Conservation (phyloP, 2,888 invertebrate genomes). For the Sycophila texana region DNA sequence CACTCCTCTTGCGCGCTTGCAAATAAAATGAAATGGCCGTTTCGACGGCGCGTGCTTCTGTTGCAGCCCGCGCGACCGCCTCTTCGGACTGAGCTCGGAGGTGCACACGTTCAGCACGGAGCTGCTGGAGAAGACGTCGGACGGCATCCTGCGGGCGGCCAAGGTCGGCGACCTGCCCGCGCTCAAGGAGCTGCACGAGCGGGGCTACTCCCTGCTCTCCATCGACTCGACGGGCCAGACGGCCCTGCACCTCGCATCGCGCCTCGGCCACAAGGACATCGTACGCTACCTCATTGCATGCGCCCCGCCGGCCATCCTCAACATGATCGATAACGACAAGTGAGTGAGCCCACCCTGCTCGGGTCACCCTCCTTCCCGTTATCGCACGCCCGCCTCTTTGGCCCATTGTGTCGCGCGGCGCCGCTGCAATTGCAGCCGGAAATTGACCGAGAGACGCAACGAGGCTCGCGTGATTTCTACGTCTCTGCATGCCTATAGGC, state of each 20-base stretch:
- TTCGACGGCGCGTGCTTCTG: background rate
- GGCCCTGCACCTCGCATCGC: constrained; percentile 91
- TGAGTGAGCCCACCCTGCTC: constrained; percentile 74
- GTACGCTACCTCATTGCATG: constrained; percentile 91
- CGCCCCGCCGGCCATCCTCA: constrained; percentile 88
- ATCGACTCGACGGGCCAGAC: constrained; percentile 92
- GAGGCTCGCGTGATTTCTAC: background rate
- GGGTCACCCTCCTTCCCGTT: background rate
- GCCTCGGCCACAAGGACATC: constrained; percentile 92
- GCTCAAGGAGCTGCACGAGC: constrained; percentile 88
- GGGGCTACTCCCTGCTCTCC: constrained; percentile 89
- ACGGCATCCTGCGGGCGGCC: constrained; percentile 88
- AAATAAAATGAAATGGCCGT: background rate
- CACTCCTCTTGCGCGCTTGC: too few species aligned
- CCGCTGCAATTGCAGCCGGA: background rate
- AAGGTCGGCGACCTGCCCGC: constrained; percentile 88
- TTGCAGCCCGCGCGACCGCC: constrained; percentile 71
- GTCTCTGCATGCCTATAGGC: too few species aligned
- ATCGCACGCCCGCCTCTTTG: background rate
- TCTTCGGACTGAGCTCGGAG: constrained; percentile 71
- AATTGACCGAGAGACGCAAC: background rate
- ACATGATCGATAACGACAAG: constrained; percentile 91
- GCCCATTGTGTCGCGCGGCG: background rate
- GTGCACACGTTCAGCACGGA: constrained; percentile 78
- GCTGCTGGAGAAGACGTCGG: constrained; percentile 88